These are phyloP conservation scores for Bergia puertoricense DNA, from an alignment of 92 coral and sea anemone genomes.

Conservation along the genomic window DNA sequence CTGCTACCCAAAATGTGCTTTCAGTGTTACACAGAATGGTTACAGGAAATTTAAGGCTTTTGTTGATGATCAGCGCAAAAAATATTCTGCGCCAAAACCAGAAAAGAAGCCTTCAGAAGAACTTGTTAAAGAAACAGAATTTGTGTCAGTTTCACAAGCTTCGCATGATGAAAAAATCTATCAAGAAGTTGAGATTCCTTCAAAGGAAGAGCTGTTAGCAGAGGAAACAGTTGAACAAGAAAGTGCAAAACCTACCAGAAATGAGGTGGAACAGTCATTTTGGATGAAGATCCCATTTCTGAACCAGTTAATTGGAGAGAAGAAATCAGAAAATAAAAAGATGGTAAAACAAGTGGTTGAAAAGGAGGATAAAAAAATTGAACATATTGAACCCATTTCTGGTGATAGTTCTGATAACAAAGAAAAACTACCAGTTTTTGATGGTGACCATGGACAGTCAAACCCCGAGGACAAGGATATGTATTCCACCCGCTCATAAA, in stretches of 20 bases:
- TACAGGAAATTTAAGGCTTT: constrained; percentile 63
- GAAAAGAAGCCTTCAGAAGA: constrained; percentile 31
- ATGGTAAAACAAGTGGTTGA: constrained; percentile 35
- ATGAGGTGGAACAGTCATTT: constrained; percentile 44
- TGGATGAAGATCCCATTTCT: constrained; percentile 63
- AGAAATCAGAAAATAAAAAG: constrained; percentile 21
- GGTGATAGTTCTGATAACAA: constrained; percentile 23
- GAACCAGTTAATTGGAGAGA: constrained; percentile 47
- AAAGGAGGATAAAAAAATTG: not conserved
- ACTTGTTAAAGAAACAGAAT: constrained; percentile 21
- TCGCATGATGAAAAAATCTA: constrained; percentile 49
- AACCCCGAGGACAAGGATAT: constrained; percentile 96
- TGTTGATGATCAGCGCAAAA: constrained; percentile 52
- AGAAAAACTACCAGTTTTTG: constrained; percentile 33
- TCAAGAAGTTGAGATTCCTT: constrained; percentile 49
- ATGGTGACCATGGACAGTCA: constrained; percentile 88
- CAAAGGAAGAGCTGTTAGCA: constrained; percentile 29
- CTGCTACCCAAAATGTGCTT: constrained; percentile 91
- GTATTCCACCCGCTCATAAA: constrained; percentile 84
- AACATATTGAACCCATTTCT: constrained; percentile 30
- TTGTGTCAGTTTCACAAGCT: constrained; percentile 31
- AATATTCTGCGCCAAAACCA: constrained; percentile 57
- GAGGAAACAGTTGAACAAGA: constrained; percentile 22
- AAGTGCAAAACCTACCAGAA: constrained; percentile 24
- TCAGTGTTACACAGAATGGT: constrained; percentile 58